Evolutionary conservation across 1,140 invertebrate genomes (phyloP), one percentile per base, ranked within the genome.

Genomic region (Subanguina moxae): DNA sequence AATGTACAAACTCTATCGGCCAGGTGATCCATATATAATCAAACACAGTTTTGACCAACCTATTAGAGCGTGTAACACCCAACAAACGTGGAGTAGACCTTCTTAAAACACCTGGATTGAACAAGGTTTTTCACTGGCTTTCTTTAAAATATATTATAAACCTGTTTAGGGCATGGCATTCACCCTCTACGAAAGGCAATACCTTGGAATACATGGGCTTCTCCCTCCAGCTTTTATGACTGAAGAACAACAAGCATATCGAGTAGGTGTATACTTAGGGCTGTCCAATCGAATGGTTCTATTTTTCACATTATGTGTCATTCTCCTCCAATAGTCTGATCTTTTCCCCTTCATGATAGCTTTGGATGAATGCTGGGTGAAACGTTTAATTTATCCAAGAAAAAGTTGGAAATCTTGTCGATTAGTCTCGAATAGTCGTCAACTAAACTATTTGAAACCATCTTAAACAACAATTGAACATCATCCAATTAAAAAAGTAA

Each of bases 191-290:
- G 93, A 95, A 82, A 87, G 93, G 65, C 91, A 94, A 87, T 87
- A 89, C 0, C 86, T 95, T 67, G 92, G 92, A 66, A 91, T 95
- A 76, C 92, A 94, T 80, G 93, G 93, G n/a, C 85, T 95, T 43
- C 88, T 94, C 80, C 92, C 93, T 15, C 91, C 93, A 25, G 86
- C 89, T 71, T 92, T 94, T 82, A 93, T 93, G 86, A 91, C 89
- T 1, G 91, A 92, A 84, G 91, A 93, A 78, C 90, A 93, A 83
- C 92, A 94, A 84, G 84, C 93, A 71, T 88, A 90, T 75, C 88
- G 93, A 56, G 73, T 52, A 25, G 8, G 48, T 38, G 32, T n/a
- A n/a, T n/a, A n/a, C n/a, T n/a, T n/a, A n/a, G n/a, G n/a, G n/a
- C n/a, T n/a, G n/a, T n/a, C n/a, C n/a, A n/a, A n/a, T n/a, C n/a